Base-by-base conservation (phyloP, 2,888 invertebrate species). In the Didymodactylos carnosus region DNA sequence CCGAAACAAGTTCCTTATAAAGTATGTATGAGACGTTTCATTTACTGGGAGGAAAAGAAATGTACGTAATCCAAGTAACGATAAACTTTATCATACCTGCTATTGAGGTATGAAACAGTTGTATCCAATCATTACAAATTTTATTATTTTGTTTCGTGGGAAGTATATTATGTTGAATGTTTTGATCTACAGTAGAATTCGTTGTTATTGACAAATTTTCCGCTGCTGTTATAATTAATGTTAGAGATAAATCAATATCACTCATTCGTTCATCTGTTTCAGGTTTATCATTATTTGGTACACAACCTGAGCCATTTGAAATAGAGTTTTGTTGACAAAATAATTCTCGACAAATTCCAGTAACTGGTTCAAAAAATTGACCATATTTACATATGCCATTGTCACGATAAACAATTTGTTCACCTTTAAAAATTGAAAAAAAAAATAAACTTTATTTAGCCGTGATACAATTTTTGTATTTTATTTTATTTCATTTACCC, bases 301-400 rank as follows among this genome's bases (percentile, higher is more conserved):
- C 46, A 41, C 74, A 74, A 8, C 71, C 53, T 39, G 51, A 41
- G 11, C 71, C 39, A 49, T 43, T 40, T 16, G 62, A 53, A 25
- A 29, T 69, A 39, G 53, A 71, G 29, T 71, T 71, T 71, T 74
- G 71, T 43, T 71, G 46, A 46, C 74, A 74, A 39, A 71, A 74
- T 13, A 74, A 69, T 35, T 74, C 74, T 5, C 74, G 71, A 39
- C 74, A 74, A 13, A 51, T 35, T 43, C 74, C 74, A 23, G 39
- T 53, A 6, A 71, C 19, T n/a, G 74, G 74, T 39, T 74, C 74
- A 25, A 71, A 74, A 25, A 74, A 53, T 74, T 74, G 74, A 11
- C 74, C 74, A 25, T 71, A 40, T 39, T 69, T 40, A 23, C 74
- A 74, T 41, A 53, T n/a, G 19, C 74, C 74, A n/a, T 35, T 51